These are phyloP conservation scores for Engystomops pustulosus DNA, from an alignment of 2,113 vertebrate species.

Conservation along the genomic window DNA sequence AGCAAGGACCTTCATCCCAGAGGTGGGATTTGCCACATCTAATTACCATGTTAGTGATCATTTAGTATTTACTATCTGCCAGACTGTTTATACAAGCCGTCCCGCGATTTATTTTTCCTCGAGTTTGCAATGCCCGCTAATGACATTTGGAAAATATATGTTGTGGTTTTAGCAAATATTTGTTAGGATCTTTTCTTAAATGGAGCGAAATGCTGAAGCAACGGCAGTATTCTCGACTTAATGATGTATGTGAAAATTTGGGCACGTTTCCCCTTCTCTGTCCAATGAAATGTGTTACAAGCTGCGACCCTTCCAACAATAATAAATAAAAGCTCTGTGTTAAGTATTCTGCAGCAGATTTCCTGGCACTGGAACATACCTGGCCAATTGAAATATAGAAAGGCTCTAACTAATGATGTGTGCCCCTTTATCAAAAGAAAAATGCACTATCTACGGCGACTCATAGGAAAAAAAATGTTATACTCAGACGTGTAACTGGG, in stretches of 20 bases:
- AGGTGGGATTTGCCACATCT: background rate
- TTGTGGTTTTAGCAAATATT: conserved; percentile 53
- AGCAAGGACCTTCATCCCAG: background rate
- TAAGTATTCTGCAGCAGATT: conserved; percentile 44
- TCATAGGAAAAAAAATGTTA: background rate
- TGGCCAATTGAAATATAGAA: conserved; percentile 36
- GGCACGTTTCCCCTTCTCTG: conserved; percentile 13
- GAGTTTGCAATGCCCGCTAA: conserved; percentile 4
- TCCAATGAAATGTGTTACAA: conserved; percentile 54
- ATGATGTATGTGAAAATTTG: conserved; percentile 47
- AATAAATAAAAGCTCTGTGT: conserved; percentile 53
- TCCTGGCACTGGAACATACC: conserved; percentile 20
- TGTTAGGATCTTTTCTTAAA: conserved; percentile 37
- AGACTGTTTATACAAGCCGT: background rate
- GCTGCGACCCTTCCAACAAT: conserved; percentile 29
- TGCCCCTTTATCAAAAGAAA: conserved; percentile 17
- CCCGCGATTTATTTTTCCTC: conserved; percentile 35
- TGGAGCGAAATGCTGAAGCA: conserved; percentile 31
- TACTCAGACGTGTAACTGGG: background rate
- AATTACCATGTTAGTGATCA: conserved; percentile 17
- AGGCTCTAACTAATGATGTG: conserved; percentile 1
- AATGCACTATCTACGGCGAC: background rate
- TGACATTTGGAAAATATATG: conserved; percentile 46
- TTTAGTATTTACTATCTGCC: conserved; percentile 49
- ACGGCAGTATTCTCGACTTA: conserved; percentile 30